Evolutionary conservation across 2,888 invertebrate genomes (phyloP), one percentile per base, ranked within the genome.

Genomic region (Odontocerum albicorne): DNA sequence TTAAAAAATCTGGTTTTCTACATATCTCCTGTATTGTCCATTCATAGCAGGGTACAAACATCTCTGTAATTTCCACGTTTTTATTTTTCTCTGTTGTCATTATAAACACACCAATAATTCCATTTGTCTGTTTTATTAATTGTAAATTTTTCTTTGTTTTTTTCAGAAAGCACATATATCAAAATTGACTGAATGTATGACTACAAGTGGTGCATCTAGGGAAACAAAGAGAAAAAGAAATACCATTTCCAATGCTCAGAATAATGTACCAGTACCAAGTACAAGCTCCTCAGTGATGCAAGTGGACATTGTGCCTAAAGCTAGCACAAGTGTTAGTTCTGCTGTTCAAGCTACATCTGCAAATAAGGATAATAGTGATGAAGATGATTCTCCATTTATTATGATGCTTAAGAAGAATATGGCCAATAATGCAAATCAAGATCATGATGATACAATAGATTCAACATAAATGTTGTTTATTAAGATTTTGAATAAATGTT

Each of bases 151-250:
- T 15, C 15, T n/a, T 40, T 40, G 20, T 16, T n/a, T 40, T 10
- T 55, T 60, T 13, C 32, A 63, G 63, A 63, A 60, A 51, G 54
- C 49, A 21, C 57, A 60, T 42, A 49, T 62, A 12, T 53, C 60
- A 36, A 55, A 55, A n/a, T 45, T 59, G 15, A 44, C 46, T 8
- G 59, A 59, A 39, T 44, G 22, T 4, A 39, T 36, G 31, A 38
- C 49, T 8, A 6, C 20, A 1, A 31, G 19, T 10, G 17, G 12
- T n/a, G 36, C 27, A 10, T 19, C 39, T 12, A 57, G 51, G 38
- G 60, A 60, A 39, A 51, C 32, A 15, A 62, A 62, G 52, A 51
- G 49, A 20, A 62, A 59, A 43, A 40, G 42, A 15, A 32, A 12
- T 13, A 45, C 40, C 12, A 16, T 40, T 15, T 8, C 31, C 4